A percentile compares a stretch with the other conserved stretches of the same genome.
These are phyloP conservation scores for Schrankia costaestrigalis DNA, from an alignment of 2,888 invertebrate genomes.

Conservation along the genomic window DNA sequence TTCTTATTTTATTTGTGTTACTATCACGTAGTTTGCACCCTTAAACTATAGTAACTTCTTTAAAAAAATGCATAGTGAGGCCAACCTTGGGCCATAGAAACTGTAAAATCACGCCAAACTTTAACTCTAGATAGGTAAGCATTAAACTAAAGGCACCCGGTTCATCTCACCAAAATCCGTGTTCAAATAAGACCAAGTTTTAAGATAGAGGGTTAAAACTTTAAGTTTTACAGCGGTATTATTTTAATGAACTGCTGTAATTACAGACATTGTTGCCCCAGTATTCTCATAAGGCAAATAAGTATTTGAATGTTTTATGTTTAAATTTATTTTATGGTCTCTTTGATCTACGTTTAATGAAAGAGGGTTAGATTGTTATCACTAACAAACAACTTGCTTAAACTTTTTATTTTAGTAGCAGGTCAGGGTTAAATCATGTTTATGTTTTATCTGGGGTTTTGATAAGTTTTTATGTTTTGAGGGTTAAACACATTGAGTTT, in stretches of 20 bases:
- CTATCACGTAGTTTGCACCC: no score
- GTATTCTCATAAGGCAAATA: conserved; percentile 13
- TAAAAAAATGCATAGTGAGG: no score
- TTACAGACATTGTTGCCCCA: conserved; percentile 34
- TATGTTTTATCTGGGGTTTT: no score
- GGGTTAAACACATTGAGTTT: no score
- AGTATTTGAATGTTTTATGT: conserved; percentile 6
- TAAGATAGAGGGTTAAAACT: conserved; percentile 40
- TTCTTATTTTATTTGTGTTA: no score
- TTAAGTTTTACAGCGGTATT: conserved; percentile 44
- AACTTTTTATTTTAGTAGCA: not conserved
- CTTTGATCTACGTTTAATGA: not conserved
- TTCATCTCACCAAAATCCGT: conserved; percentile 7
- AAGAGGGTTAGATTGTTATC: not conserved
- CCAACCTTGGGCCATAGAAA: no score
- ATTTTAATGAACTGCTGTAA: conserved; percentile 49
- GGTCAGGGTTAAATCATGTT: no score
- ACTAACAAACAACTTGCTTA: not conserved
- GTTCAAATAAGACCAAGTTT: conserved; percentile 34
- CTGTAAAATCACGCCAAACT: no score
- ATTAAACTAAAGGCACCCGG: not conserved
- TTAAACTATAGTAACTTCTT: no score
- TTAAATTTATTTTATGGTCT: conserved; percentile 4
- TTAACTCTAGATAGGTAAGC: not conserved
- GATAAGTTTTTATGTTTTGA: no score